A percentile compares a stretch with the other conserved stretches of the same genome.
Evolutionary conservation across 2,797 vertebrate genomes (phyloP).

Genomic region (Sebastiscus albofasciatus): DNA sequence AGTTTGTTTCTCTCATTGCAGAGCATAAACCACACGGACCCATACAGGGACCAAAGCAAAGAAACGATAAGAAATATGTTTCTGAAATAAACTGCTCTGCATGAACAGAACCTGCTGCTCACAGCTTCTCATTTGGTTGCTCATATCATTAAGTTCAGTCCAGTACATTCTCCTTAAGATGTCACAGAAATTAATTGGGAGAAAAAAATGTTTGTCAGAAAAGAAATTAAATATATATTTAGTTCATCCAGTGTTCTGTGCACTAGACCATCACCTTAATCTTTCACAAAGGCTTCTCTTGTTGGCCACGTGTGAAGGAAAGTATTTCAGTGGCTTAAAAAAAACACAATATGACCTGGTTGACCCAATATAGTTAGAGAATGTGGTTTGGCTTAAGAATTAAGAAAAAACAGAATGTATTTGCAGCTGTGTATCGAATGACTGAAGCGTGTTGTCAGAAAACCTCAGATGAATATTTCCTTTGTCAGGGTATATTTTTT

Average conservation of each 20-base stretch:
- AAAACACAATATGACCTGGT: not conserved
- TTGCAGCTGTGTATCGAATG: not conserved
- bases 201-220: not conserved
- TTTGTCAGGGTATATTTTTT: not conserved
- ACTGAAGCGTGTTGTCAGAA: not conserved
- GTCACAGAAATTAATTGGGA: not conserved
- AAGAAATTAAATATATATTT: not conserved
- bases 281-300: not conserved
- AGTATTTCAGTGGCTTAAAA: not conserved
- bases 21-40: too few relatives aligned
- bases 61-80: too few relatives aligned
- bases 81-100: too few relatives aligned
- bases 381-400: not conserved
- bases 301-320: not conserved
- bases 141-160: too few relatives aligned
- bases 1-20: too few relatives aligned
- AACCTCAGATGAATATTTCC: not conserved
- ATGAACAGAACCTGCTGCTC: too few relatives aligned
- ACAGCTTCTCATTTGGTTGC: too few relatives aligned
- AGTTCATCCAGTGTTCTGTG: not conserved
- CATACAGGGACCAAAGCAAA: too few relatives aligned
- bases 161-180: too few relatives aligned
- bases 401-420: not conserved
- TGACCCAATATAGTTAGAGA: not conserved
- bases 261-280: not conserved